A percentile compares a stretch with the other conserved stretches of the same genome.
These are phyloP conservation scores for Varanus salvator DNA, from an alignment of 2,113 vertebrate genomes.

Conservation along the genomic window DNA sequence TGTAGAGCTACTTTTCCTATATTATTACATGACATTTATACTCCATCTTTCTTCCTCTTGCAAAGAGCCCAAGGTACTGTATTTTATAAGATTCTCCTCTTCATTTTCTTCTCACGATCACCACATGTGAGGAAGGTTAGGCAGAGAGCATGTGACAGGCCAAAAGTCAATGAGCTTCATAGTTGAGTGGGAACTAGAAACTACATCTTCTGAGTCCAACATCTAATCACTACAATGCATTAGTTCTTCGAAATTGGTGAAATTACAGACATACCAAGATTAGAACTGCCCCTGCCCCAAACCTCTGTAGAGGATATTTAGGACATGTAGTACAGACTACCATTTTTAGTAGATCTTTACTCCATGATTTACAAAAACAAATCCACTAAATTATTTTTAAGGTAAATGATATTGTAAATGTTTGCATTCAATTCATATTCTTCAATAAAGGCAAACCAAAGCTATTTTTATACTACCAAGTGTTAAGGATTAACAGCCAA, in stretches of 20 bases:
- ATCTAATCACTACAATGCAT: too few relatives aligned
- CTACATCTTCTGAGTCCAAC: too few relatives aligned
- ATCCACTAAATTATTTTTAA: background rate
- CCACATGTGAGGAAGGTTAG: too few relatives aligned
- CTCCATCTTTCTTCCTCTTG: too few relatives aligned
- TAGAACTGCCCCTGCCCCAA: too few relatives aligned
- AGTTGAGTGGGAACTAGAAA: too few relatives aligned
- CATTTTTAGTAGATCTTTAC: background rate
- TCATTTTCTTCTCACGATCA: too few relatives aligned
- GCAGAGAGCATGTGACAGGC: too few relatives aligned
- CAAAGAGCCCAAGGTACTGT: too few relatives aligned
- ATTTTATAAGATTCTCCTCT: too few relatives aligned
- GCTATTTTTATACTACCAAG: background rate
- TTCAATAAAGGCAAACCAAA: slow-evolving; percentile 6
- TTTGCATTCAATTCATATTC: slow-evolving; percentile 14
- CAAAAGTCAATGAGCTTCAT: too few relatives aligned
- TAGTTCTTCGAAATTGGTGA: background rate
- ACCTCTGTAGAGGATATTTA: background rate
- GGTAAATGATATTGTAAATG: background rate
- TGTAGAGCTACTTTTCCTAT: background rate
- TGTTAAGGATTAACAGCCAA: background rate
- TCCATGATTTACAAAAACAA: background rate
- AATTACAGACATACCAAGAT: background rate
- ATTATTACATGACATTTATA: too few relatives aligned
- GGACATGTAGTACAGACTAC: background rate